A percentile compares a stretch with the other conserved stretches of the same genome.
Evolutionary conservation across 2,888 invertebrate genomes (phyloP).

Genomic region (Drosophila tanythrix): DNA sequence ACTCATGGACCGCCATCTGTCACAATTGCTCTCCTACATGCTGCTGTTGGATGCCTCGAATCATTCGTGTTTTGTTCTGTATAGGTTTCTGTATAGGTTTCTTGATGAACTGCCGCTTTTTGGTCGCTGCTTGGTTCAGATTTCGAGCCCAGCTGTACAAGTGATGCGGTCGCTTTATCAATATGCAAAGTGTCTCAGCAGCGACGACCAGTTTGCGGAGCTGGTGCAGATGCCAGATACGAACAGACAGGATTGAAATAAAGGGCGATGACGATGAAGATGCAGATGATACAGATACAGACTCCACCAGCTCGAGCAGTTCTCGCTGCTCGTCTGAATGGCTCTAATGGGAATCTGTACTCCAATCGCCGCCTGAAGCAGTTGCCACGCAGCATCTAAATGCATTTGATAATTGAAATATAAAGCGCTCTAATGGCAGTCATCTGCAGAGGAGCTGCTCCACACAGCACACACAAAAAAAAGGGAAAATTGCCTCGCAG

Average conservation of each 20-base stretch:
- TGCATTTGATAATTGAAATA: slow-evolving; percentile 55
- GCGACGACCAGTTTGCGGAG: slow-evolving; percentile 1
- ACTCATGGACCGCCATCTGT: neutral
- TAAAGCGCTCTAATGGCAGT: slow-evolving; percentile 18
- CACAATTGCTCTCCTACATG: slow-evolving; percentile 12
- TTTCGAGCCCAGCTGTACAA: neutral
- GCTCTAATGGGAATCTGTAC: neutral
- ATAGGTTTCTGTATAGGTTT: slow-evolving; percentile 1
- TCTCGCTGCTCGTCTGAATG: neutral
- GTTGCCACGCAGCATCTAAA: slow-evolving; percentile 16
- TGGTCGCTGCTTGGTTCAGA: slow-evolving; percentile 10
- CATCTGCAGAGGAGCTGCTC: neutral
- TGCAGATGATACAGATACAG: neutral
- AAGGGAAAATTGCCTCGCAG: slow-evolving; percentile 27
- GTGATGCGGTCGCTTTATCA: slow-evolving; percentile 7
- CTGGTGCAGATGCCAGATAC: no score
- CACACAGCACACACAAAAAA: neutral
- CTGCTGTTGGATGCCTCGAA: slow-evolving; percentile 42
- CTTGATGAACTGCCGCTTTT: slow-evolving; percentile 24
- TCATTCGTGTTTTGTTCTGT: slow-evolving; percentile 7
- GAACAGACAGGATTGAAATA: neutral
- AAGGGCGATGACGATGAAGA: neutral
- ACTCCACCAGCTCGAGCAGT: neutral
- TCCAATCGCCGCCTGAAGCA: slow-evolving; percentile 7
- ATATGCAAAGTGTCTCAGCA: slow-evolving; percentile 15